phyloP scores from a whole-genome alignment of 2,888 invertebrate species.

The Hypercompe scribonia region DNA sequence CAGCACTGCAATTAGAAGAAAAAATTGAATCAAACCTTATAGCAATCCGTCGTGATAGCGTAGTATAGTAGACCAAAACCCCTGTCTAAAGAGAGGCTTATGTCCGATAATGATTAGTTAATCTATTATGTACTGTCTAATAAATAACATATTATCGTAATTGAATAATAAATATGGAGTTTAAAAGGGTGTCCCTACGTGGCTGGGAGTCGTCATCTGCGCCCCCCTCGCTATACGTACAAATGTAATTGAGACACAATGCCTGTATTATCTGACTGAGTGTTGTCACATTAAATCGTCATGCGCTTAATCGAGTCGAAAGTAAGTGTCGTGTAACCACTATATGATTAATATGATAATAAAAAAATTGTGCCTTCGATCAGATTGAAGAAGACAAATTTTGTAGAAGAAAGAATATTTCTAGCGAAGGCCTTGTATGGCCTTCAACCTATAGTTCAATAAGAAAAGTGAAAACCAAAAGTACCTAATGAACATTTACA shows the following conservation, averaged over 20 bases:
- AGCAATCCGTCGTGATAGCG: no score
- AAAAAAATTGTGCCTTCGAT: not conserved
- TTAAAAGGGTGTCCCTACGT: conserved; percentile 45
- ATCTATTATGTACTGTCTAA: not conserved
- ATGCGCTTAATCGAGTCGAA: conserved; percentile 74
- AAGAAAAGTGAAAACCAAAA: no score
- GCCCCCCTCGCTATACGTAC: conserved; percentile 54
- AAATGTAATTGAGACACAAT: conserved; percentile 75
- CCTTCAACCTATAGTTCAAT: not conserved
- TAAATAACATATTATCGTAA: conserved; percentile 52
- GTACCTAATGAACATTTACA: no score
- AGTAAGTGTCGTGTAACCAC: conserved; percentile 55
- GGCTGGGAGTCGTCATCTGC: conserved; percentile 72
- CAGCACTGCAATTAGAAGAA: no score
- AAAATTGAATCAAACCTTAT: no score
- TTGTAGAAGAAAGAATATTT: not conserved
- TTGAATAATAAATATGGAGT: conserved; percentile 48
- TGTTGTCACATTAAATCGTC: conserved; percentile 79
- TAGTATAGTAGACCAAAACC: no score
- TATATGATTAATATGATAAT: conserved; percentile 11
- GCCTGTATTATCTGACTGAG: conserved; percentile 70
- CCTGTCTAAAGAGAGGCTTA: no score
- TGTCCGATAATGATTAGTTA: not conserved
- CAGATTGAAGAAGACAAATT: not conserved
- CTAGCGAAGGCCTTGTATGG: not conserved